Evolutionary conservation across 2,888 invertebrate species (phyloP).

Genomic region (Sarcophaga carnaria): DNA sequence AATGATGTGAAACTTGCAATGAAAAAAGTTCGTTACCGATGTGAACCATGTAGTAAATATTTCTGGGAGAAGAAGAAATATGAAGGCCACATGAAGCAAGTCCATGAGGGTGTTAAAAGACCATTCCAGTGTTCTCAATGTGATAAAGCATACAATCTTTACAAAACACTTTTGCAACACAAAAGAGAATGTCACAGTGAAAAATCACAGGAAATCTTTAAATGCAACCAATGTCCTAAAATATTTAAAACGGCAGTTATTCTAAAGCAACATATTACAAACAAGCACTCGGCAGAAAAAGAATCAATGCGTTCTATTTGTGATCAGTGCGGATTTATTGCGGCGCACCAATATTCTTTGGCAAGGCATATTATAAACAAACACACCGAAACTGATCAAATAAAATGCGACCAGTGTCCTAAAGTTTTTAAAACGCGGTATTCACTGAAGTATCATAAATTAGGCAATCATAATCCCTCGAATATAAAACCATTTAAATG

Average conservation of each 20-base stretch:
- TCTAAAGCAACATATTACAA: slow-evolving; percentile 59
- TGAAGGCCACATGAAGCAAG: slow-evolving; percentile 61
- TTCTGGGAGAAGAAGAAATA: slow-evolving; percentile 62
- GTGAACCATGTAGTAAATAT: slow-evolving; percentile 59
- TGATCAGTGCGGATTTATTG: slow-evolving; percentile 67
- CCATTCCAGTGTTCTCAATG: slow-evolving; percentile 62
- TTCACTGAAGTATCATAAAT: slow-evolving; percentile 67
- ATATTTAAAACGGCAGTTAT: slow-evolving; percentile 59
- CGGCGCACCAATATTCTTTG: slow-evolving; percentile 55
- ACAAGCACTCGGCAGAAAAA: slow-evolving; percentile 53
- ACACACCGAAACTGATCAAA: slow-evolving; percentile 53
- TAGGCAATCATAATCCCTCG: slow-evolving; percentile 62
- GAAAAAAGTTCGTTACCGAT: slow-evolving; percentile 57
- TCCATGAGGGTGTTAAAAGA: slow-evolving; percentile 54
- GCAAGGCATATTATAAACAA: slow-evolving; percentile 62
- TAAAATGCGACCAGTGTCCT: slow-evolving; percentile 67
- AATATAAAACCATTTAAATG: slow-evolving; percentile 67
- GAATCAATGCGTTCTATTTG: slow-evolving; percentile 57
- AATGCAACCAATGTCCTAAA: slow-evolving; percentile 59
- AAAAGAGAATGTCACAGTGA: slow-evolving; percentile 51
- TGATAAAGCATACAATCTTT: slow-evolving; percentile 60
- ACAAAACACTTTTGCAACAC: slow-evolving; percentile 62
- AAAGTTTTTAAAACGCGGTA: slow-evolving; percentile 64
- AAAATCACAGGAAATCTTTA: slow-evolving; percentile 25
- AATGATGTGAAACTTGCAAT: not conserved